These are phyloP conservation scores for Neotoma lepida DNA, from an alignment of 2,113 vertebrate genomes.

Conservation along the genomic window DNA sequence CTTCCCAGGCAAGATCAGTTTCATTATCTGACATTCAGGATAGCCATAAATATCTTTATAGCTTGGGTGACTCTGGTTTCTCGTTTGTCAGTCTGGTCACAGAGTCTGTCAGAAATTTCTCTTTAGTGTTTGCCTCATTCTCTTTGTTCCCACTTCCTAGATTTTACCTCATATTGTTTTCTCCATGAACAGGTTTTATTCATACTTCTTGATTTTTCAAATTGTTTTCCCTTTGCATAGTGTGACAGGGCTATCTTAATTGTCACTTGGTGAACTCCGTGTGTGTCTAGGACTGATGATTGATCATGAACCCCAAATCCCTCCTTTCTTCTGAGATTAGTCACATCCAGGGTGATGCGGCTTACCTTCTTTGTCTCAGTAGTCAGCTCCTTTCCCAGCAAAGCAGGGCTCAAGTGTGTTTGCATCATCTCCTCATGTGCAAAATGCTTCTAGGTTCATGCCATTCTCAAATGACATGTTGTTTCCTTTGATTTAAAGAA, in stretches of 20 bases:
- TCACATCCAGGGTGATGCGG: neutral
- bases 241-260: neutral
- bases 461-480: neutral
- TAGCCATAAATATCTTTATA: neutral
- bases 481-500: conserved; percentile 25
- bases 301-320: neutral
- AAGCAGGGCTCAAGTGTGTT: neutral
- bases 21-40: neutral
- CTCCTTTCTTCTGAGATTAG: neutral
- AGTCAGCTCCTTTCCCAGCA: neutral
- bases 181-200: neutral
- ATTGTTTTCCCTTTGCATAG: too few relatives aligned
- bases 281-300: neutral
- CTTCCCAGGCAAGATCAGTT: neutral
- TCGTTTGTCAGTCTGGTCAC: neutral
- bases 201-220: neutral
- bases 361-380: neutral
- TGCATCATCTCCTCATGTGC: neutral
- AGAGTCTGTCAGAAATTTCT: neutral
- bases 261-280: neutral
- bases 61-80: neutral
- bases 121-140: neutral
- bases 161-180: neutral
- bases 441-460: neutral
- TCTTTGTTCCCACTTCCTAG: neutral